A percentile compares a stretch with the other conserved stretches of the same genome.
These are phyloP conservation scores for Arbacia lixula DNA, from an alignment of 53 echinoderm and acorn worm species.

Conservation along the genomic window DNA sequence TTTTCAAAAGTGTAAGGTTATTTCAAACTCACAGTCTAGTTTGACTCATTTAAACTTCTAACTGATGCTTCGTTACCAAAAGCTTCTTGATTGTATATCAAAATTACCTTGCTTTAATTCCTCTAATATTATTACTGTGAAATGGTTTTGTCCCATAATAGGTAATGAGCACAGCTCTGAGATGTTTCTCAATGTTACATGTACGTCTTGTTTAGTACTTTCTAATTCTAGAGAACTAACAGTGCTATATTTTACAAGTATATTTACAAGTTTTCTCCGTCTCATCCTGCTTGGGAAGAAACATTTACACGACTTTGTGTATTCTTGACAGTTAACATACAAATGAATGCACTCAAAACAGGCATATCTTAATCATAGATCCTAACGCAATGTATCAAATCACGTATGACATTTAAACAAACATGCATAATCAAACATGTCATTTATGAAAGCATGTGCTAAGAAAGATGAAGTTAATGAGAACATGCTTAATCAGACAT, in stretches of 20 bases:
- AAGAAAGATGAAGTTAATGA: too few species aligned
- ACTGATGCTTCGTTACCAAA: not conserved
- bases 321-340: too few species aligned
- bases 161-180: not conserved
- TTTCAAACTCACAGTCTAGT: too few species aligned
- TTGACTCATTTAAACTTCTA: too few species aligned
- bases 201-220: not conserved
- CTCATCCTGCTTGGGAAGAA: too few species aligned
- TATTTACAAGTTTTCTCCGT: too few species aligned
- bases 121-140: not conserved
- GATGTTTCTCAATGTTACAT: not conserved
- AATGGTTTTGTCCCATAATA: not conserved
- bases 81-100: not conserved
- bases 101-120: not conserved
- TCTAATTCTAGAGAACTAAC: not conserved
- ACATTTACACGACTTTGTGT: too few species aligned
- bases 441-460: not conserved
- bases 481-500: too few species aligned
- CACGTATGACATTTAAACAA: not conserved
- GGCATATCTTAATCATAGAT: not conserved
- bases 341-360: too few species aligned
- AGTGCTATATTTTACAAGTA: not conserved
- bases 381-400: too few species aligned
- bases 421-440: not conserved
- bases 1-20: too few species aligned